phyloP scores from a whole-genome alignment of 2,888 invertebrate genomes.

The Tetropium fuscum region DNA sequence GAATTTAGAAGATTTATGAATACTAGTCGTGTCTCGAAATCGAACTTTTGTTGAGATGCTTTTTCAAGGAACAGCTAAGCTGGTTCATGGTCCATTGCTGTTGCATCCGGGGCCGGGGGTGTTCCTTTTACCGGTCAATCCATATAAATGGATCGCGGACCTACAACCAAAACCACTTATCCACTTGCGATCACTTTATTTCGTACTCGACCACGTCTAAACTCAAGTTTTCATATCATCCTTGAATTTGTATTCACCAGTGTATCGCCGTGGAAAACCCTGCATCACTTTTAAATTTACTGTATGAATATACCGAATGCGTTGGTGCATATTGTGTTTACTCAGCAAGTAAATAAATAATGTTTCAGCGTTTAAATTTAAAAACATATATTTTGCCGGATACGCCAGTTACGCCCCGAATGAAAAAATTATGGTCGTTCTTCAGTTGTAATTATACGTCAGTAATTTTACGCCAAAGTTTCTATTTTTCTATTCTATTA shows the following conservation, averaged over 20 bases:
- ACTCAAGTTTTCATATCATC: conserved; percentile 30
- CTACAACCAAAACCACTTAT: conserved; percentile 66
- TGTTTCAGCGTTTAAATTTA: too few species aligned
- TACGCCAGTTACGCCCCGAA: too few species aligned
- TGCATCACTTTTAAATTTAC: not conserved
- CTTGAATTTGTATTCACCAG: conserved; percentile 29
- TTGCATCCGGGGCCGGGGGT: conserved; percentile 54
- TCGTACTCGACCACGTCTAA: conserved; percentile 42
- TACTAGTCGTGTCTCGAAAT: conserved; percentile 11
- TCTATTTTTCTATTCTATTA: too few species aligned
- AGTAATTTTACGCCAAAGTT: too few species aligned
- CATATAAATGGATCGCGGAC: conserved; percentile 63
- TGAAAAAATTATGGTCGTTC: too few species aligned
- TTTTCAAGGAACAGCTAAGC: conserved; percentile 46
- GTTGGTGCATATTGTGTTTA: too few species aligned
- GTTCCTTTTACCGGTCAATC: conserved; percentile 60
- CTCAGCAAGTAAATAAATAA: too few species aligned
- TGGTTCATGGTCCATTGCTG: conserved; percentile 62
- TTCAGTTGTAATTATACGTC: too few species aligned
- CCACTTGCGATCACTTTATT: conserved; percentile 59
- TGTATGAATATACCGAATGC: too few species aligned
- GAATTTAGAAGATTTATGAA: too few species aligned
- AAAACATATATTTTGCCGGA: too few species aligned
- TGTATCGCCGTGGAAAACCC: conserved; percentile 25
- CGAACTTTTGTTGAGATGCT: conserved; percentile 8